Percentiles rank a stretch among this genome's conserved stretches.
Conservation (phyloP, 2,113 vertebrate genomes). For the Thermophis baileyi region DNA sequence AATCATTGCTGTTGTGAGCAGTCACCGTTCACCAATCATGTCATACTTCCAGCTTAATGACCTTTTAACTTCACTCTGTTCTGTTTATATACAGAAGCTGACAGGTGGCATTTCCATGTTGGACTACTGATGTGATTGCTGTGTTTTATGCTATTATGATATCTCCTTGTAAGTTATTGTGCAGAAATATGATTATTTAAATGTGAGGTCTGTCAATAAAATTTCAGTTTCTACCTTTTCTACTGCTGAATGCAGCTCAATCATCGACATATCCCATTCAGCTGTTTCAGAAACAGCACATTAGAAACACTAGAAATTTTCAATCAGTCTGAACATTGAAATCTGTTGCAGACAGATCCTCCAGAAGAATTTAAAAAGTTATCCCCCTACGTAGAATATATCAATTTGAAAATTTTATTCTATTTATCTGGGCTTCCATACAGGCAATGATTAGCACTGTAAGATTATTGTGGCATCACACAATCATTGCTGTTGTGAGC, state of each 20-base stretch:
- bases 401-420: neutral
- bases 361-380: neutral
- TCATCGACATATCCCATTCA: fast-evolving
- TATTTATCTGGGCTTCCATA: neutral
- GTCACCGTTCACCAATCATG: too few relatives aligned
- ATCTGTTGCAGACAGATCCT: neutral
- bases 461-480: neutral
- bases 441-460: neutral
- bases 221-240: neutral
- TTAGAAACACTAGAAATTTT: neutral
- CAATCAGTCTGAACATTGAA: neutral
- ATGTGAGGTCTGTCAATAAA: neutral
- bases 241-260: neutral
- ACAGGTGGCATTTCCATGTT: neutral
- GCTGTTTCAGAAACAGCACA: neutral
- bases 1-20: too few relatives aligned
- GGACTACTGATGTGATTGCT: neutral
- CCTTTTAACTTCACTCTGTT: too few relatives aligned
- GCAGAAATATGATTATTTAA: neutral
- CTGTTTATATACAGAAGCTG: neutral
- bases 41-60: too few relatives aligned
- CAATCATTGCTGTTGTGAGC: neutral
- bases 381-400: neutral
- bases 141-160: neutral
- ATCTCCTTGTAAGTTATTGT: neutral